These are phyloP conservation scores for Bucorvus abyssinicus DNA, from an alignment of 2,797 vertebrate species.

Conservation along the genomic window DNA sequence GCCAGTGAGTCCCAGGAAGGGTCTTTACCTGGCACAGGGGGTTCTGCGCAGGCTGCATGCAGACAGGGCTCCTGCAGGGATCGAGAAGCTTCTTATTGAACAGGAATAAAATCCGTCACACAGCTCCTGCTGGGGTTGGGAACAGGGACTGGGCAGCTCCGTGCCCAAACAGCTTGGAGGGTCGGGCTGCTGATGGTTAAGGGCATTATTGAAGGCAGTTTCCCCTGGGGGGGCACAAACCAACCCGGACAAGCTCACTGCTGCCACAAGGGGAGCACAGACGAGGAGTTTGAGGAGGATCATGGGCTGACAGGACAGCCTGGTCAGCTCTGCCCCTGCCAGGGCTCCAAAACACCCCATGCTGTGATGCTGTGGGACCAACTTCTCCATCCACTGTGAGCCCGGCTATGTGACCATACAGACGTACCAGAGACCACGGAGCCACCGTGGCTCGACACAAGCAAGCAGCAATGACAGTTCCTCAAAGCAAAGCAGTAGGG, in stretches of 20 bases:
- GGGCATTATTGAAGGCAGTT: accelerated
- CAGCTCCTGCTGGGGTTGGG: neutral
- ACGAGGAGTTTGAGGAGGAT: neutral
- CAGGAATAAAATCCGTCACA: neutral
- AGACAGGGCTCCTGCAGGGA: neutral
- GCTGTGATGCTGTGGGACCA: neutral
- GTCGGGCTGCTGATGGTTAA: neutral
- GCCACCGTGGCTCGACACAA: neutral
- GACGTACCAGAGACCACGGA: neutral
- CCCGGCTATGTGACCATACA: neutral
- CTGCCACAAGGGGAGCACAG: accelerated
- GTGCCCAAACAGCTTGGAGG: accelerated
- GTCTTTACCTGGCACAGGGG: no score
- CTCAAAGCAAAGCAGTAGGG: neutral
- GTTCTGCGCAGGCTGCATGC: neutral
- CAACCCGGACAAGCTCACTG: neutral
- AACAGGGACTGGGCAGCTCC: neutral
- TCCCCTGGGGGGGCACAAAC: neutral
- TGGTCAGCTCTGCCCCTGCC: neutral
- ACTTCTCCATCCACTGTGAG: neutral
- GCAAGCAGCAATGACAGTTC: neutral
- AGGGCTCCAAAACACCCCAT: neutral
- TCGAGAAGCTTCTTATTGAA: neutral
- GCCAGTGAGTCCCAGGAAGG: no score
- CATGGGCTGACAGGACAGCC: accelerated